phyloP scores from a whole-genome alignment of 2,888 invertebrate species.

The Petrolisthes manimaculis region DNA sequence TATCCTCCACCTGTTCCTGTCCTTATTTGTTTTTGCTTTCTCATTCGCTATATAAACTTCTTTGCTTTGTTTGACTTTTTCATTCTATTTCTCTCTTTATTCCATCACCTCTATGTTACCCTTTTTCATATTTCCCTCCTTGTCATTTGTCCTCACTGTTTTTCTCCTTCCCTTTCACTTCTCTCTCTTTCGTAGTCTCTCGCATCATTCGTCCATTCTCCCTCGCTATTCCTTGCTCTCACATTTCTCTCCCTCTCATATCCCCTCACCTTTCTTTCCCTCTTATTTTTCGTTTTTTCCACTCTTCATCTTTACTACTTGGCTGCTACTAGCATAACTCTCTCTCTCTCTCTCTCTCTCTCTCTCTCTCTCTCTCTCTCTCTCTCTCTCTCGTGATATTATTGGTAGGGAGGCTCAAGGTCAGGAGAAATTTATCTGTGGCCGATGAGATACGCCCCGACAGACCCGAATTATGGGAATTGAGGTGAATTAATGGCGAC shows the following conservation, averaged over 20 bases:
- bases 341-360: conserved; percentile 2
- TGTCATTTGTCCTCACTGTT: background rate
- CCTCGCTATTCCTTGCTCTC: background rate
- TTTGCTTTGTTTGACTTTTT: background rate
- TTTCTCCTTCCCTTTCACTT: background rate
- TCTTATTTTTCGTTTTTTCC: background rate
- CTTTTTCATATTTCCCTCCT: background rate
- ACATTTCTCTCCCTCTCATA: background rate
- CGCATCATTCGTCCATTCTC: background rate
- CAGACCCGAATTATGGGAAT: conserved; percentile 33
- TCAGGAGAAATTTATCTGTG: conserved; percentile 34
- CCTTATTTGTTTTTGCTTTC: background rate
- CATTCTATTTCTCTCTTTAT: background rate
- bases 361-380: background rate
- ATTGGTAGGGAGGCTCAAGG: conserved; percentile 19
- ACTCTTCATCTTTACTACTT: background rate
- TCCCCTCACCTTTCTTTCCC: background rate
- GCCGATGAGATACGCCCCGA: conserved; percentile 36
- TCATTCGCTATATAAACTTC: background rate
- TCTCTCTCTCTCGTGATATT: background rate
- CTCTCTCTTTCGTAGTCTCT: background rate
- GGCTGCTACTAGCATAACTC: background rate
- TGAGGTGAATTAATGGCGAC: conserved; percentile 28
- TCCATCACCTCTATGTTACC: background rate
- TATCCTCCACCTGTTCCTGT: background rate